A percentile compares a stretch with the other conserved stretches of the same genome.
Conservation (phyloP, 2,888 invertebrate genomes). For the Apoderus coryli region DNA sequence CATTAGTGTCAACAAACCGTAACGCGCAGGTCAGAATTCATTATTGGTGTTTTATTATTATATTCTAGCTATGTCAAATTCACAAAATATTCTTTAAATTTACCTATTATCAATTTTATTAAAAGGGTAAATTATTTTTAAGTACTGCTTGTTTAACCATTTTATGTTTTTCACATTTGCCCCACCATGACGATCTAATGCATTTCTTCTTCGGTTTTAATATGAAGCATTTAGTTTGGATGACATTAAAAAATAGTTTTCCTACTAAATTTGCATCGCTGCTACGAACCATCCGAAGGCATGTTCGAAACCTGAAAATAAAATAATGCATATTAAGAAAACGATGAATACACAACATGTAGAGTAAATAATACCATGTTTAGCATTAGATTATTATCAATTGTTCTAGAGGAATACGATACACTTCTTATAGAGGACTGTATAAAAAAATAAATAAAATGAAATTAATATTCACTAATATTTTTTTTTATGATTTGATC, state of each 20-base stretch:
- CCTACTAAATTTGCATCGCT: slow-evolving; percentile 82
- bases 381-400: slow-evolving; percentile 1
- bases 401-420: not conserved
- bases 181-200: slow-evolving; percentile 64
- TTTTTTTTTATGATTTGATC: too few relatives aligned
- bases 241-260: slow-evolving; percentile 85
- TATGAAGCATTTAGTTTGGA: slow-evolving; percentile 88
- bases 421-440: slow-evolving; percentile 4
- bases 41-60: too few relatives aligned
- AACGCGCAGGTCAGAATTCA: too few relatives aligned
- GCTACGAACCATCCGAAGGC: slow-evolving; percentile 75
- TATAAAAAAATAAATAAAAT: too few relatives aligned
- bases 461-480: too few relatives aligned
- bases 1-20: too few relatives aligned
- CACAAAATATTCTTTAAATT: too few relatives aligned
- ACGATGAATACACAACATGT: not conserved
- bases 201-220: slow-evolving; percentile 68
- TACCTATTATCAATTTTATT: too few relatives aligned
- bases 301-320: slow-evolving; percentile 73
- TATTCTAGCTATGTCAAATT: too few relatives aligned
- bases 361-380: not conserved
- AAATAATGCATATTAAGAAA: slow-evolving; percentile 8
- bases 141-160: slow-evolving; percentile 58
- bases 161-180: slow-evolving; percentile 56
- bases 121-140: slow-evolving; percentile 59